Evolutionary conservation across 2,797 vertebrate species (phyloP).

Genomic region (Etheostoma perlongum): DNA sequence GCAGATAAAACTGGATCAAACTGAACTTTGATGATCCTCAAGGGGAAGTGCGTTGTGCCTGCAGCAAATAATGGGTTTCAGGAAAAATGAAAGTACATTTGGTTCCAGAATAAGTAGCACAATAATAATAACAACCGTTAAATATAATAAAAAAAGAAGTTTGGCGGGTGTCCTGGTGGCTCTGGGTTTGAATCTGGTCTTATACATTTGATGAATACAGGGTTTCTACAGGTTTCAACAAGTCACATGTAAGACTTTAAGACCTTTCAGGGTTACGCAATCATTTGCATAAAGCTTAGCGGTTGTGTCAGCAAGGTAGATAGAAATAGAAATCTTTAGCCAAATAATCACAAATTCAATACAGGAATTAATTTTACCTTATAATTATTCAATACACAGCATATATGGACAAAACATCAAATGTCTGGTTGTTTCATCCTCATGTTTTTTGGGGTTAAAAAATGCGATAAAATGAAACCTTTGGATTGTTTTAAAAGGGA

Average conservation of each 20-base stretch:
- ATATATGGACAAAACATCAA: not conserved
- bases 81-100: slow-evolving; percentile 5
- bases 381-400: no score
- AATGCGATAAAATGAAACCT: not conserved
- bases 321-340: no score
- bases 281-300: no score
- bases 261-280: no score
- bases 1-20: slow-evolving; percentile 62
- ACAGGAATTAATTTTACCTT: no score
- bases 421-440: no score
- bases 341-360: no score
- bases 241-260: no score
- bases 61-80: slow-evolving; percentile 16
- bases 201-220: no score
- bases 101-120: slow-evolving; percentile 20
- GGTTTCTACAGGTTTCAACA: no score
- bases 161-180: not conserved
- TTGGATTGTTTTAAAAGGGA: slow-evolving; percentile 83
- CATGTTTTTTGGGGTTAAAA: no score
- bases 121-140: not conserved
- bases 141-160: slow-evolving; percentile 8
- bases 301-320: no score
- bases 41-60: slow-evolving; percentile 14
- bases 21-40: slow-evolving; percentile 38
- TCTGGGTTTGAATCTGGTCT: slow-evolving; percentile 2